Evolutionary conservation across 2,888 invertebrate genomes (phyloP).

Genomic region (Cataglyphis altisquamis): DNA sequence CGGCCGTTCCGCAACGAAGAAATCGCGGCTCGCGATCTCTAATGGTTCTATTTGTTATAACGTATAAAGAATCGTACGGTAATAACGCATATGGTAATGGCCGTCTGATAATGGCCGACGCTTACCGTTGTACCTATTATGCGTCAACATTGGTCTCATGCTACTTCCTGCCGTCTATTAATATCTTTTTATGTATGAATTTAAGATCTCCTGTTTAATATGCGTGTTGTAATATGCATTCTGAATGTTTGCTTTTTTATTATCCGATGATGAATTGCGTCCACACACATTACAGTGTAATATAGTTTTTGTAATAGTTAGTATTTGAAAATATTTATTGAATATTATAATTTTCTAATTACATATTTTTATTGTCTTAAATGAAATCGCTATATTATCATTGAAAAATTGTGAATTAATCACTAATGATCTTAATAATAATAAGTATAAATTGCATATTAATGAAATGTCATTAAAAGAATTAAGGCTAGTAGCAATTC

Average conservation of each 20-base stretch:
- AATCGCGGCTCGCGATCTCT: constrained; percentile 38
- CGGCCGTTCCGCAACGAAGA: constrained; percentile 23
- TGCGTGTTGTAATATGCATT: background rate
- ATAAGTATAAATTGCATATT: background rate
- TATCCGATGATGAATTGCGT: background rate
- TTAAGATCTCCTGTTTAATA: background rate
- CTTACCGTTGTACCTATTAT: constrained; percentile 5
- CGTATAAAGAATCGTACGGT: constrained; percentile 27
- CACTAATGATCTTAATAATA: no score
- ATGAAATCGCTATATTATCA: no score
- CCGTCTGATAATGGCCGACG: constrained; percentile 14
- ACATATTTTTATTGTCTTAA: no score
- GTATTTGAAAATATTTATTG: no score
- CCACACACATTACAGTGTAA: background rate
- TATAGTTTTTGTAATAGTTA: background rate
- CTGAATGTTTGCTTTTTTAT: background rate
- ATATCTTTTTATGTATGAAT: constrained; percentile 14
- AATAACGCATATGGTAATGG: constrained; percentile 10
- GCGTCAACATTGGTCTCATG: constrained; percentile 4
- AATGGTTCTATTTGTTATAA: constrained; percentile 34
- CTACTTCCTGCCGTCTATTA: constrained; percentile 17
- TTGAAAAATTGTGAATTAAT: no score
- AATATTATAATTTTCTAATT: no score
- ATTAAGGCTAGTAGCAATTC: background rate
- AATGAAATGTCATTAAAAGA: background rate